These are phyloP conservation scores for Oscheius myriophilus DNA, from an alignment of 2,888 invertebrate genomes.

Conservation along the genomic window DNA sequence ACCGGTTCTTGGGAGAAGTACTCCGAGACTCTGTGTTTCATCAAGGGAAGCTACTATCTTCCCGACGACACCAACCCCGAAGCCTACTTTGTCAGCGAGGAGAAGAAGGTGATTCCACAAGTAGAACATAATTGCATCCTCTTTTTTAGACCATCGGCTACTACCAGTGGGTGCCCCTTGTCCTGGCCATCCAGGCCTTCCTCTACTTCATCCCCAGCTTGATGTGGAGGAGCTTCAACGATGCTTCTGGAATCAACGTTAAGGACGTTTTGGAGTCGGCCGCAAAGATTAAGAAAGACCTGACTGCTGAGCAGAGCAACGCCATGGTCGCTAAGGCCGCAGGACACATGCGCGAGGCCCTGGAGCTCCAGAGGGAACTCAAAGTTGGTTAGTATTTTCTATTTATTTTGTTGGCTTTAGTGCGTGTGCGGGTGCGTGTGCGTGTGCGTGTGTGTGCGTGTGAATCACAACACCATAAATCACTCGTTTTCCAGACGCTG, in stretches of 20 bases:
- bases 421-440: neutral
- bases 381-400: constrained; percentile 50
- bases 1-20: constrained; percentile 63
- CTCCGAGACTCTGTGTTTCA: constrained; percentile 69
- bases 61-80: constrained; percentile 54
- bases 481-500: constrained; percentile 11
- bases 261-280: constrained; percentile 61
- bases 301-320: constrained; percentile 22
- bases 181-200: constrained; percentile 67
- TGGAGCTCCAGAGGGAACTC: constrained; percentile 65
- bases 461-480: too few species aligned
- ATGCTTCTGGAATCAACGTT: constrained; percentile 64
- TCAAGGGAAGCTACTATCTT: constrained; percentile 65
- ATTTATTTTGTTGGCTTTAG: constrained; percentile 3
- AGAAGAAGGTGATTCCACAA: constrained; percentile 34
- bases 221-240: constrained; percentile 64
- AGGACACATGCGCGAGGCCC: constrained; percentile 59
- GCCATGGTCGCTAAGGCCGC: constrained; percentile 41
- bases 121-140: too few species aligned
- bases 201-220: constrained; percentile 68
- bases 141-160: constrained; percentile 49
- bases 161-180: constrained; percentile 65
- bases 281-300: constrained; percentile 48
- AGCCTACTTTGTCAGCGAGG: constrained; percentile 42
- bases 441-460: neutral